phyloP scores from a whole-genome alignment of 2,797 vertebrate species.

The Ptychadena robeensis region DNA sequence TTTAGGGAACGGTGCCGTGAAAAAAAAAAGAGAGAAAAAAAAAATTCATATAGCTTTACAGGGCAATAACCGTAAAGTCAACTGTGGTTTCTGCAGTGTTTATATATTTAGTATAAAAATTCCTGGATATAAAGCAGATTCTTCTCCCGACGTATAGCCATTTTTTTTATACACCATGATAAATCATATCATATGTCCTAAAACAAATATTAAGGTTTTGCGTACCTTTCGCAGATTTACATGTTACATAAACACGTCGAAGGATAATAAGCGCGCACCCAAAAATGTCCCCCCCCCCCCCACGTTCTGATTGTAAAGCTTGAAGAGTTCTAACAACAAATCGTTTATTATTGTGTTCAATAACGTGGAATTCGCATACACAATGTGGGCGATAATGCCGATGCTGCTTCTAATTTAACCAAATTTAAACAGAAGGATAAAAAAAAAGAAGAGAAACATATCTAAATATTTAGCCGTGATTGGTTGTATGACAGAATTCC shows the following conservation, averaged over 20 bases:
- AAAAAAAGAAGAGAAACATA: no score
- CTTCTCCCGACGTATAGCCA: conserved; percentile 46
- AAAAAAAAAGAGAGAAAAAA: conserved; percentile 46
- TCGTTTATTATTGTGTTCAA: conserved; percentile 46
- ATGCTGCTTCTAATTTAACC: conserved; percentile 41
- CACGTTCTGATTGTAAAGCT: conserved; percentile 34
- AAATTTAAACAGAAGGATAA: conserved; percentile 16
- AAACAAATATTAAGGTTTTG: conserved; percentile 58
- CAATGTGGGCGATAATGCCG: conserved; percentile 16
- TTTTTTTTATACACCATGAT: conserved; percentile 55
- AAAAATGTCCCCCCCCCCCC: conserved; percentile 32
- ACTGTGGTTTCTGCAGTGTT: conserved; percentile 58
- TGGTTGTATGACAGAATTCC: not conserved
- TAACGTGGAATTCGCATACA: conserved; percentile 17
- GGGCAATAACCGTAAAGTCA: conserved; percentile 58
- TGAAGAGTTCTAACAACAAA: conserved; percentile 53
- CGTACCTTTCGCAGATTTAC: conserved; percentile 46
- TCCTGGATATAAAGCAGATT: conserved; percentile 61
- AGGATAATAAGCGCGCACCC: conserved; percentile 3
- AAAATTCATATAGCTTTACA: conserved; percentile 57
- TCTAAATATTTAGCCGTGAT: not conserved
- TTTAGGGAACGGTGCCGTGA: conserved; percentile 53
- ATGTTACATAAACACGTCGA: conserved; percentile 48
- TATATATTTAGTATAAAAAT: conserved; percentile 59
- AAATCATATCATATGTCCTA: conserved; percentile 60